Evolutionary conservation across 2,888 invertebrate genomes (phyloP), one percentile per base, ranked within the genome.

Genomic region (Sylvicola cinctus): DNA sequence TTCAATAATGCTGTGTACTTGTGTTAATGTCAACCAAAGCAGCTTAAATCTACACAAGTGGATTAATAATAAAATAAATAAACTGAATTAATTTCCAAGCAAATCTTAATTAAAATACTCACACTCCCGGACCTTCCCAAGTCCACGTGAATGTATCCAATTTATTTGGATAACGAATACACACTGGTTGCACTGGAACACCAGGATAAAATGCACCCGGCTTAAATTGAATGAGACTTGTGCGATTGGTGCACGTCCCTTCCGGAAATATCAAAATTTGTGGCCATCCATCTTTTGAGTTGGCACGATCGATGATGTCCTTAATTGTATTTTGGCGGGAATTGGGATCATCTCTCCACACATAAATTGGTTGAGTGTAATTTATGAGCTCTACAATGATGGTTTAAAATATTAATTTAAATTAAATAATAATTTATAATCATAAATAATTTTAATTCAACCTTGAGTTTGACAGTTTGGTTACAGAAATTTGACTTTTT

Each of bases 191-290:
- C 2, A 95, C 80, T 0, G 95, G 90, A 11, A 91, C 85, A 1
- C 91, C 91, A 0, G 91, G 90, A 58, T 84, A 84, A 60, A 95
- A 95, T 10, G 90, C 93, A 28, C 93, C 91, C 3, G 78, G 75
- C 54, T 84, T 85, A 58, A 85, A 87, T 26, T 83, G 81, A 45
- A 85, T 83, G 45, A 95, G 62, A 49, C 87, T 87, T 0, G 79
- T 77, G 16, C 91, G 70, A 61, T 95, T 95, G 20, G 93, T 90
- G 56, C 91, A 93, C 0, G 95, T 95, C 32, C 93, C 95, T 56
- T 95, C 93, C 0, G 93, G 88, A 58, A 93, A 95, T 48, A 95
- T 88, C 39, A 90, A 44, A 46, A 80, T 74, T 67, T 87, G 87
- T 0, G 90, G 88, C 90, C 91, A 93, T 47, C 81, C 71, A 41